Percentiles rank a stretch among this genome's conserved stretches.
phyloP scores from a whole-genome alignment of 2,888 invertebrate genomes.

The Nipponacmea schrenckii region DNA sequence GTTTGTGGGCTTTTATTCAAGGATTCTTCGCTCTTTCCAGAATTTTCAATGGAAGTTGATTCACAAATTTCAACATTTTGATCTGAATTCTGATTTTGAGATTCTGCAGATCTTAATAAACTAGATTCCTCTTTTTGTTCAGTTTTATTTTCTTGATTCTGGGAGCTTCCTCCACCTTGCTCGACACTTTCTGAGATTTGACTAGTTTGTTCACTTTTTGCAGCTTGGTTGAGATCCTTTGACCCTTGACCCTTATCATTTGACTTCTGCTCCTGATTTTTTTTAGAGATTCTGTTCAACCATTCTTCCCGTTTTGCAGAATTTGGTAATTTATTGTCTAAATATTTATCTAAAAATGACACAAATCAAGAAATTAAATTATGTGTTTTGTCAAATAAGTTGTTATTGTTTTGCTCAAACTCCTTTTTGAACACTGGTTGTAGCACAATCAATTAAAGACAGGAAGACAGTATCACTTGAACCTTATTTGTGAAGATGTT shows the following conservation, averaged over 20 bases:
- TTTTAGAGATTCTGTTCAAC: constrained; percentile 19
- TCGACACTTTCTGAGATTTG: neutral
- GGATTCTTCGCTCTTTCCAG: neutral
- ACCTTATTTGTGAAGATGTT: too few relatives aligned
- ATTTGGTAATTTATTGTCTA: neutral
- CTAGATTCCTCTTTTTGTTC: neutral
- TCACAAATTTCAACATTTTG: neutral
- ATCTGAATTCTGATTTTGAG: neutral
- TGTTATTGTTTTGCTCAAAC: too few relatives aligned
- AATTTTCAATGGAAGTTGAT: too few relatives aligned
- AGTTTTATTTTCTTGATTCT: neutral
- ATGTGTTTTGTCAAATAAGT: too few relatives aligned
- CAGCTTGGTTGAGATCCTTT: neutral
- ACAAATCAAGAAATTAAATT: too few relatives aligned
- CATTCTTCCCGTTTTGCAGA: constrained; percentile 22
- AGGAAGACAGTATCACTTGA: too few relatives aligned
- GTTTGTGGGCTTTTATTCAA: neutral
- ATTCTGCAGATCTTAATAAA: neutral
- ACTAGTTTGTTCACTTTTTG: neutral
- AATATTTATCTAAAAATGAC: too few relatives aligned
- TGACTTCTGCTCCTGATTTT: neutral
- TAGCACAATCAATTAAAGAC: too few relatives aligned
- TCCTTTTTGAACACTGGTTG: too few relatives aligned
- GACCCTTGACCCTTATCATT: too few relatives aligned
- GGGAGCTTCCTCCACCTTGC: neutral